Evolutionary conservation across 2,113 vertebrate species (phyloP).

Genomic region (Crotophaga sulcirostris): DNA sequence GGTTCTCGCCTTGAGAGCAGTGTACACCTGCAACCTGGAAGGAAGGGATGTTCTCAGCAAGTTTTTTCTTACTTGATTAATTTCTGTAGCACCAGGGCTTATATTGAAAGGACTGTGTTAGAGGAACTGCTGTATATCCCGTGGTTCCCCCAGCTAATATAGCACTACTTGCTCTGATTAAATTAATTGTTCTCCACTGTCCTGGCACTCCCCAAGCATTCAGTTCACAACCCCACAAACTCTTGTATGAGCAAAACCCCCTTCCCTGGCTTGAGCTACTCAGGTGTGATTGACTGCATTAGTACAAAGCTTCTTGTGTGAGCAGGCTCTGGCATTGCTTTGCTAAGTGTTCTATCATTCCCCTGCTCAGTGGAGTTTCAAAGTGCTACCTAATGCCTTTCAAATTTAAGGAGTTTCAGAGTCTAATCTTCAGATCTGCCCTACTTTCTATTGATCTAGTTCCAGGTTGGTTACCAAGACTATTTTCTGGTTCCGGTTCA

Average conservation of each 20-base stretch:
- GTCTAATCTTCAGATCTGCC: constrained; percentile 31
- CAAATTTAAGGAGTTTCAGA: constrained; percentile 33
- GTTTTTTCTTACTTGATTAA: background rate
- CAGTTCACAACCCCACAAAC: background rate
- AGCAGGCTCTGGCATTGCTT: background rate
- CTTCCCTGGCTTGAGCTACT: background rate
- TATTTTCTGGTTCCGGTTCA: constrained; percentile 63
- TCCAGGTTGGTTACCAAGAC: constrained; percentile 46
- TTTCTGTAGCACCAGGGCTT: background rate
- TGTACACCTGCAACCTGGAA: background rate
- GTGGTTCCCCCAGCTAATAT: background rate
- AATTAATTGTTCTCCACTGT: background rate
- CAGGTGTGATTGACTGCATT: background rate
- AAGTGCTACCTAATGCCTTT: constrained; percentile 22
- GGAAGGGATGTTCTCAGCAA: background rate
- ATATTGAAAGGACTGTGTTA: background rate
- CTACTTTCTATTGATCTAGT: constrained; percentile 33
- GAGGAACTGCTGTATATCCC: background rate
- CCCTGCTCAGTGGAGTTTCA: background rate
- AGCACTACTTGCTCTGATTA: background rate
- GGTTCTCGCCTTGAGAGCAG: background rate
- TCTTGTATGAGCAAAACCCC: rapidly evolving
- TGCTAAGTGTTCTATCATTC: background rate
- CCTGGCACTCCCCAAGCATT: background rate
- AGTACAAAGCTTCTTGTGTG: background rate